Evolutionary conservation across 2,888 invertebrate species (phyloP).

Genomic region (Muschampia plurimacula): DNA sequence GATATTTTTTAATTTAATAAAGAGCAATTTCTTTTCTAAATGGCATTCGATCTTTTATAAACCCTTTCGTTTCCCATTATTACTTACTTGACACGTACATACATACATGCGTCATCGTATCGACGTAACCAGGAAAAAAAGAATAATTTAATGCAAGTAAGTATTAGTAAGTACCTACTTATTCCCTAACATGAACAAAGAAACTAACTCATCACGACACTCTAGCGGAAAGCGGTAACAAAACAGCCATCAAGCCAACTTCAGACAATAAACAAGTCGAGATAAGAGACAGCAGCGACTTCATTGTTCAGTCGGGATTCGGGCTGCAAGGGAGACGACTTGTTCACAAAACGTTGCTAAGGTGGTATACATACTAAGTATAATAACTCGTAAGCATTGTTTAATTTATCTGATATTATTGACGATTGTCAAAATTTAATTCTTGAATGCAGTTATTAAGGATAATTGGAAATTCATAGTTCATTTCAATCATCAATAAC

Average conservation of each 20-base stretch:
- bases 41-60: no score
- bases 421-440: not conserved
- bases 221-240: constrained; percentile 75
- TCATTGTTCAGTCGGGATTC: constrained; percentile 63
- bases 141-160: constrained; percentile 57
- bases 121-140: not conserved
- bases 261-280: constrained; percentile 79
- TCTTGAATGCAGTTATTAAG: no score
- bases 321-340: constrained; percentile 51
- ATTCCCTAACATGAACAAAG: constrained; percentile 49
- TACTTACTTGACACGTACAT: not conserved
- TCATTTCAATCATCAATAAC: no score
- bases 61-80: not conserved
- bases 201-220: constrained; percentile 73
- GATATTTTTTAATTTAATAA: no score
- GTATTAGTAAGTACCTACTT: constrained; percentile 10
- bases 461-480: no score
- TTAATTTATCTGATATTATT: constrained; percentile 2
- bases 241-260: constrained; percentile 75
- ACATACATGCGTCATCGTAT: not conserved
- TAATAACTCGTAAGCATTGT: not conserved
- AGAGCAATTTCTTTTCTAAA: no score
- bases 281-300: constrained; percentile 69
- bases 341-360: not conserved
- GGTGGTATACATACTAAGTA: not conserved